Base-by-base conservation (phyloP, 2,888 invertebrate genomes). In the Athalia rosae region DNA sequence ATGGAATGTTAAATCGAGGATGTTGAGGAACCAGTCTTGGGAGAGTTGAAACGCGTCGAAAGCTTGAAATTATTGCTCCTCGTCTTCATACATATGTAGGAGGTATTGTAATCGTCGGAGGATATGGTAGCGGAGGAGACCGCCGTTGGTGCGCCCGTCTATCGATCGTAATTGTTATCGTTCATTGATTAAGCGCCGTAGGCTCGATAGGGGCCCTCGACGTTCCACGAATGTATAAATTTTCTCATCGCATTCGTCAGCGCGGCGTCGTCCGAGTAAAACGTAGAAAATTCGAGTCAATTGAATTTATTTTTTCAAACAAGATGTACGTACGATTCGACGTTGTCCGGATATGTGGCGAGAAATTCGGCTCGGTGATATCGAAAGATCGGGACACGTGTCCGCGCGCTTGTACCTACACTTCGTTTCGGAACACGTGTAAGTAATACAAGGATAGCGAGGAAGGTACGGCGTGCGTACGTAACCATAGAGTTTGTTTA, bases 101-200 rank as follows among this genome's bases (percentile, higher is more conserved):
- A 71, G 45, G 58, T 58, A 71, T 71, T 71, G 56, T 58, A 45
- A 71, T 58, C n/a, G 53, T 13, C 7, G 43, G 43, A 58, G 45
- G 28, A 43, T n/a, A 9, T 58, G 43, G 56, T 28, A 28, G 28
- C 28, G 28, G 28, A 28, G 28, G 28, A 28, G 28, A 28, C 28
- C 28, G 28, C 28, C 28, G 28, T 28, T 28, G 28, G 28, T 28
- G 58, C 13, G 9, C n/a, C n/a, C 15, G 56, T 71, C 45, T 11
- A 71, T 71, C n/a, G 58, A 71, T 58, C 71, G 63, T 58, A 71
- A 71, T 71, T 45, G 71, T 58, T 71, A 71, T 71, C 71, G 71
- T 11, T 71, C 45, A 71, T 8, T 67, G 53, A 67, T 67, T 48
- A 48, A 28, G 28, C 28, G 28, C 28, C 28, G 28, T 28, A 28